phyloP scores from a whole-genome alignment of 2,888 invertebrate species.

The Morpho achilles region DNA sequence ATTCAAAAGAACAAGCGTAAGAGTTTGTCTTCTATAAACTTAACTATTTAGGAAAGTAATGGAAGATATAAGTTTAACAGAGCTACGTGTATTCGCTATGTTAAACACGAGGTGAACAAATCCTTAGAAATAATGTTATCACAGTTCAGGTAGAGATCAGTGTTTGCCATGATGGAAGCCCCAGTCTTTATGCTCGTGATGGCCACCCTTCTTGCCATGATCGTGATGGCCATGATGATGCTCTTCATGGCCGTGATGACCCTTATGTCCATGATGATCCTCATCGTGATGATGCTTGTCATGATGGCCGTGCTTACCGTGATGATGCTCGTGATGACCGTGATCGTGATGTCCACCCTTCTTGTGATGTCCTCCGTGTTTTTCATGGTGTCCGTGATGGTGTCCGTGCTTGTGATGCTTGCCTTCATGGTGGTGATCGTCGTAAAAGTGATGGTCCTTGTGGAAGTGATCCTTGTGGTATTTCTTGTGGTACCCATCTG shows the following conservation, averaged over 20 bases:
- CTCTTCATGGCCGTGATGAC: slow-evolving; percentile 70
- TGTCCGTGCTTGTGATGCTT: slow-evolving; percentile 71
- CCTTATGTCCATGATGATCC: slow-evolving; percentile 70
- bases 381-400: slow-evolving; percentile 67
- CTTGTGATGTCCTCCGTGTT: slow-evolving; percentile 67
- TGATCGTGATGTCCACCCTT: slow-evolving; percentile 68
- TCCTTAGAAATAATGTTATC: slow-evolving; percentile 40
- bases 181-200: slow-evolving; percentile 66
- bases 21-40: slow-evolving; percentile 17
- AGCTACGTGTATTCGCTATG: slow-evolving; percentile 16
- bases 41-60: slow-evolving; percentile 18
- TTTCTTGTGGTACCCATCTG: slow-evolving; percentile 71
- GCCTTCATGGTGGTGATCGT: slow-evolving; percentile 68
- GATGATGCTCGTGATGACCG: slow-evolving; percentile 70
- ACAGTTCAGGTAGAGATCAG: slow-evolving; percentile 54
- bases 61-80: slow-evolving; percentile 13
- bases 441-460: slow-evolving; percentile 73
- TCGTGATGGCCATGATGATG: slow-evolving; percentile 71
- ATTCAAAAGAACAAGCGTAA: background rate
- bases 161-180: slow-evolving; percentile 72
- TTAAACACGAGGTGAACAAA: slow-evolving; percentile 15
- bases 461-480: slow-evolving; percentile 72
- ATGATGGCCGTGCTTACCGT: slow-evolving; percentile 67
- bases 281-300: slow-evolving; percentile 70
- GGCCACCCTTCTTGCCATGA: slow-evolving; percentile 73